These are phyloP conservation scores for Diogma glabrata DNA, from an alignment of 2,888 invertebrate genomes.

Conservation along the genomic window DNA sequence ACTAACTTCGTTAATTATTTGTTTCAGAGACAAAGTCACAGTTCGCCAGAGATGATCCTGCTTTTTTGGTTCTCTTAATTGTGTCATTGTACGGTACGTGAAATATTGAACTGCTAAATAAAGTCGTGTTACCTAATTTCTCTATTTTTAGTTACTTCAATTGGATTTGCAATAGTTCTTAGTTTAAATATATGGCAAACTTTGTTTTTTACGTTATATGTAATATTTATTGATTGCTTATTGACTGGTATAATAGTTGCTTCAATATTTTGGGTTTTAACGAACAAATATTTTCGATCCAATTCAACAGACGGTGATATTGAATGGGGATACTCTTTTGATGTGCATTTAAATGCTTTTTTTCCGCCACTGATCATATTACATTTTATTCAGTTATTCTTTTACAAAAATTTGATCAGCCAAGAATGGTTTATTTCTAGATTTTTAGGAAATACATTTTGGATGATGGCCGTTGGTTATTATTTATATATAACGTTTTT, in stretches of 20 bases:
- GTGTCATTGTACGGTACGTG: slow-evolving; percentile 64
- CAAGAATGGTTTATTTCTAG: slow-evolving; percentile 66
- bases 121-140: background rate
- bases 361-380: slow-evolving; percentile 92
- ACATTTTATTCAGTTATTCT: slow-evolving; percentile 82
- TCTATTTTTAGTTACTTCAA: slow-evolving; percentile 64
- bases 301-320: slow-evolving; percentile 42
- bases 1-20: too few species aligned
- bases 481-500: slow-evolving; percentile 96
- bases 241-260: slow-evolving; percentile 77
- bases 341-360: slow-evolving; percentile 96
- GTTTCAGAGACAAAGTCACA: slow-evolving; percentile 94
- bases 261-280: slow-evolving; percentile 74
- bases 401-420: slow-evolving; percentile 75
- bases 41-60: slow-evolving; percentile 98
- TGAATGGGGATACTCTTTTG: slow-evolving; percentile 98
- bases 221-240: slow-evolving; percentile 90
- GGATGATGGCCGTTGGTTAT: slow-evolving; percentile 82
- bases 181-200: slow-evolving; percentile 56
- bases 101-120: slow-evolving; percentile 8
- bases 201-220: slow-evolving; percentile 76
- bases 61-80: slow-evolving; percentile 85
- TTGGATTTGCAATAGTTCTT: slow-evolving; percentile 74
- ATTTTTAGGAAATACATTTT: slow-evolving; percentile 83
- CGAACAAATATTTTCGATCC: slow-evolving; percentile 32